Base-by-base conservation (phyloP, 2,797 vertebrate genomes). In the Buceros bicornis region DNA sequence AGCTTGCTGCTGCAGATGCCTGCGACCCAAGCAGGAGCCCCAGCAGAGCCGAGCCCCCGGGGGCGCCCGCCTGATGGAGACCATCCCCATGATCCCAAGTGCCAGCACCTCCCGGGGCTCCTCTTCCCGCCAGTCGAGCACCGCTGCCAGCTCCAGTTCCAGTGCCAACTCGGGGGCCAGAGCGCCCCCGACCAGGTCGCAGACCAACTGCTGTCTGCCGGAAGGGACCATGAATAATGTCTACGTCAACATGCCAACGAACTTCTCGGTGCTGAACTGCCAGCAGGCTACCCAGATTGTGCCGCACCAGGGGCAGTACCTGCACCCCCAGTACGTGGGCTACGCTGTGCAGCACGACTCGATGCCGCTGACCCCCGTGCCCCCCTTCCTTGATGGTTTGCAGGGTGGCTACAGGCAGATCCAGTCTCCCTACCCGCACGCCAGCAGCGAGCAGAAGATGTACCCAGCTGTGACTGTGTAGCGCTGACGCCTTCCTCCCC, bases 251-350 rank as follows among this genome's bases (percentile, higher is more conserved):
- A 99, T 99, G 99, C 99, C 99, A 37, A 99, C 99, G 5, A 99
- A 99, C 97, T 99, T 99, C 98, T 99, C 99, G 0, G 99, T 99
- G 87, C 98, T 99, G 94, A 99, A 99, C 98, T 99, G 99, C 96
- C 99, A 99, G 97, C 99, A 99, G 98, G 99, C 99, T 64, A 99
- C 99, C 5, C 99, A 99, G 89, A 99, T 99, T 15, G 98, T 99
- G 98, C 99, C 99, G 1, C 99, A 99, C 95, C 99, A 99, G 97
- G 99, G 99, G 37, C 99, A 99, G 98, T 99, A 98, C 95, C 98
- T 99, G 84, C 99, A 99, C 93, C 99, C 99, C 4, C 99, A 99
- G 73, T 99, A 99, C 12, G 98, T 99, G 60, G 99, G 99, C 62
- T 99, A 99, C 2, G 98, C 99, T 0, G 92, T 98, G 76, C 98